A percentile compares a stretch with the other conserved stretches of the same genome.
Evolutionary conservation across 2,113 vertebrate genomes (phyloP).

Genomic region (Odocoileus virginianus): DNA sequence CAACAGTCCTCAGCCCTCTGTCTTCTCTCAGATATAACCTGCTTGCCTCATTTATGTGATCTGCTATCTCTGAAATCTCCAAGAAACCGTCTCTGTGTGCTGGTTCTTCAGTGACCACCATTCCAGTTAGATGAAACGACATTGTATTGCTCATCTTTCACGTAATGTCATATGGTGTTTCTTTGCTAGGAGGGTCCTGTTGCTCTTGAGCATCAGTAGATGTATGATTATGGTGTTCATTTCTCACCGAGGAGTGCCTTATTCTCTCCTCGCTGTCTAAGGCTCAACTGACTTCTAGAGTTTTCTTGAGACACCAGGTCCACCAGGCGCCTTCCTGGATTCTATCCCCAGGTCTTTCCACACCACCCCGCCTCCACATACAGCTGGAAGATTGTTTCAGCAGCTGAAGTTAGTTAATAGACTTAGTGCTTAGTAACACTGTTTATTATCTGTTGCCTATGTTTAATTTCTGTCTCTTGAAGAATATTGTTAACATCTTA

Average conservation of each 20-base stretch:
- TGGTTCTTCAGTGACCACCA: not conserved
- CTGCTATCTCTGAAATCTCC: fast-evolving
- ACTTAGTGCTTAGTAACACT: not conserved
- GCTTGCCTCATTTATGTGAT: not conserved
- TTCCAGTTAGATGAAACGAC: not conserved
- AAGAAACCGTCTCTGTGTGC: fast-evolving
- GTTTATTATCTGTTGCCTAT: not conserved
- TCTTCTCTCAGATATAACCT: not conserved
- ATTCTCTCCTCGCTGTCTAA: not conserved
- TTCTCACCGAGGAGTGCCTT: not conserved
- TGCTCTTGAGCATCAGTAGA: not conserved
- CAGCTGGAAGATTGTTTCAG: not conserved
- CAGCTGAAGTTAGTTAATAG: not conserved
- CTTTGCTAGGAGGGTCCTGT: not conserved
- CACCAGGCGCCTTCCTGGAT: not conserved
- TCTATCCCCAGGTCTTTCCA: not conserved
- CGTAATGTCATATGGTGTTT: not conserved
- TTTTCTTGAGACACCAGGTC: not conserved
- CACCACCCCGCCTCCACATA: not conserved
- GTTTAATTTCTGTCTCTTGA: not conserved
- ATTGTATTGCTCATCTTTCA: not conserved
- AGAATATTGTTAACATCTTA: not conserved
- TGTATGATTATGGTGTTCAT: not conserved
- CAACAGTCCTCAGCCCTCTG: not conserved
- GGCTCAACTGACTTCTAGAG: not conserved